Conservation (phyloP, 2,113 vertebrate species). For the Fregata magnificens region DNA sequence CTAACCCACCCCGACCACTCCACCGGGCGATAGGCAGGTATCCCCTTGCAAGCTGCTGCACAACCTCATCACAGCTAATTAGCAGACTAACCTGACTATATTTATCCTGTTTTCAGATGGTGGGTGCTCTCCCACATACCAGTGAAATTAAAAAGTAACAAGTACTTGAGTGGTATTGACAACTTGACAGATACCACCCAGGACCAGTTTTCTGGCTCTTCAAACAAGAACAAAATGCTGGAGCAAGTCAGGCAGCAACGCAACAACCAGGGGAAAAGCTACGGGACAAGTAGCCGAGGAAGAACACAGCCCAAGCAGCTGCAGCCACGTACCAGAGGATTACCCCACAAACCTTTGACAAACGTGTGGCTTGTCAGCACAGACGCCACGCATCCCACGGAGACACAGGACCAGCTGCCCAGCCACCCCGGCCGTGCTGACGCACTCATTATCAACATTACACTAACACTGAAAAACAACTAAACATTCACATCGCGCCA, state of each 20-base stretch:
- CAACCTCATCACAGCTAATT: background rate
- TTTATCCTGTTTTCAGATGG: background rate
- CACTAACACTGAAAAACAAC: background rate
- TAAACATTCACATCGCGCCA: background rate
- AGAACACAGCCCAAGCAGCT: background rate
- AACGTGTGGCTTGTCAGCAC: background rate
- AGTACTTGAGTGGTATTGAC: background rate
- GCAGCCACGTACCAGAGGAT: rapidly evolving
- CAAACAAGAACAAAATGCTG: rapidly evolving
- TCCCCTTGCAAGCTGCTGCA: background rate
- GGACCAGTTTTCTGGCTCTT: background rate
- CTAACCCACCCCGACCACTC: background rate
- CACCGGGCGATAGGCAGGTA: background rate
- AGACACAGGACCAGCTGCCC: background rate
- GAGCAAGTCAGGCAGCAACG: background rate
- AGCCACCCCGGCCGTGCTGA: rapidly evolving
- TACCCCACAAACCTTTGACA: rapidly evolving
- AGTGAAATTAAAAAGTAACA: background rate
- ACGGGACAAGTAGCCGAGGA: rapidly evolving
- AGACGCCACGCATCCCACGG: rapidly evolving
- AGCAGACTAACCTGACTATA: background rate
- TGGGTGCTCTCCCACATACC: background rate
- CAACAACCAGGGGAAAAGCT: background rate
- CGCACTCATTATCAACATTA: rapidly evolving
- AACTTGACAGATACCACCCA: background rate